A percentile compares a stretch with the other conserved stretches of the same genome.
These are phyloP conservation scores for Byasa hedistus DNA, from an alignment of 2,888 invertebrate species.

Conservation along the genomic window DNA sequence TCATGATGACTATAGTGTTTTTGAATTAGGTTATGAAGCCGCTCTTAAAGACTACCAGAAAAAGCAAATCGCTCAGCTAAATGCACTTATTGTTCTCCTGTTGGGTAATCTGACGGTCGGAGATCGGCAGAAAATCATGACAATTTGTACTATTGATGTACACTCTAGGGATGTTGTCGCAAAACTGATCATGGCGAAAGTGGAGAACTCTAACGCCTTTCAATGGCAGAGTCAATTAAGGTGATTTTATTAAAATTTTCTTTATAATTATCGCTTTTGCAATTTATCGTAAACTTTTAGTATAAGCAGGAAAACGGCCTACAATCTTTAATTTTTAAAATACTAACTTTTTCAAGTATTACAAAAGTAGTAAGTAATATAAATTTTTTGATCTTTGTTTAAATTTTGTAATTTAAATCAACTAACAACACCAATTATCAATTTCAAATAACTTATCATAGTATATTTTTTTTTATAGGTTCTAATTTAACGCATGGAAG, in stretches of 20 bases:
- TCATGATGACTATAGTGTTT: neutral
- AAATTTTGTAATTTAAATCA: too few species aligned
- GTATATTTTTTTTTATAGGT: too few species aligned
- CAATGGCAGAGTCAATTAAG: conserved; percentile 96
- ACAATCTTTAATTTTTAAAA: too few species aligned
- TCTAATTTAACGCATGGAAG: too few species aligned
- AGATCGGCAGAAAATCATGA: conserved; percentile 97
- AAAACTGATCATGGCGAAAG: conserved; percentile 90
- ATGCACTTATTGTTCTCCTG: conserved; percentile 88
- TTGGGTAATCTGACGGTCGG: conserved; percentile 89
- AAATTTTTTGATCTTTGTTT: too few species aligned
- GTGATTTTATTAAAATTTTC: conserved; percentile 36
- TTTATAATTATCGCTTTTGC: neutral
- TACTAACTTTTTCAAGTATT: too few species aligned
- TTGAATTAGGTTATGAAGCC: conserved; percentile 85
- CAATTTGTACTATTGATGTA: conserved; percentile 97
- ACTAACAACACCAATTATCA: too few species aligned
- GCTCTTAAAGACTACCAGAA: conserved; percentile 95
- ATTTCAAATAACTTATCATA: too few species aligned
- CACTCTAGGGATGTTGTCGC: conserved; percentile 96
- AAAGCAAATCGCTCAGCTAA: conserved; percentile 92
- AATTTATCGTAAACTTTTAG: neutral
- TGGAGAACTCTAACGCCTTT: conserved; percentile 89
- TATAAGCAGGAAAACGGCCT: too few species aligned
- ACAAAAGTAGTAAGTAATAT: too few species aligned